Conservation (phyloP, 2,888 invertebrate species). For the Tenthredo mesomela region DNA sequence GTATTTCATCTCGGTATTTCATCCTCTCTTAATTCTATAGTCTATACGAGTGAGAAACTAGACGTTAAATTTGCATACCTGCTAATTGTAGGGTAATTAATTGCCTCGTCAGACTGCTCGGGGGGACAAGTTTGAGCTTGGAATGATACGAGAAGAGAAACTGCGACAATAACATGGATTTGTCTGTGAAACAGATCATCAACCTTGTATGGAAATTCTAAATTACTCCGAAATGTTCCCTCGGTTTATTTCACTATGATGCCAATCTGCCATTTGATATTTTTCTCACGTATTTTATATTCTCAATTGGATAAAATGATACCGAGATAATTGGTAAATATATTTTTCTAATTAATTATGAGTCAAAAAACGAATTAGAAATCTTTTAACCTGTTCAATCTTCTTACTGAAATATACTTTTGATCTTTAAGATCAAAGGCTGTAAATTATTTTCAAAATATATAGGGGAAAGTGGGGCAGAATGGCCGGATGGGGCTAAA, state of each 20-base stretch:
- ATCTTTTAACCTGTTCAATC: neutral
- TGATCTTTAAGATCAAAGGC: neutral
- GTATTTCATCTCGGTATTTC: slow-evolving; percentile 3
- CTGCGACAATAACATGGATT: slow-evolving; percentile 33
- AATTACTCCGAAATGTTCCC: neutral
- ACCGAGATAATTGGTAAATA: neutral
- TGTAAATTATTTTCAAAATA: neutral
- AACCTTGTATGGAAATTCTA: slow-evolving; percentile 5
- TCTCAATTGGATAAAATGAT: neutral
- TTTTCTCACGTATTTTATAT: neutral
- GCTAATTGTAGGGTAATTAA: slow-evolving; percentile 52
- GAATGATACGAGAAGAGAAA: slow-evolving; percentile 17
- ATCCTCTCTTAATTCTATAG: slow-evolving; percentile 44
- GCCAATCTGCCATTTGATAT: neutral
- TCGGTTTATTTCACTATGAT: neutral
- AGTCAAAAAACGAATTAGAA: neutral
- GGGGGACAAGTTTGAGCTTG: neutral
- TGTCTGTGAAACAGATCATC: slow-evolving; percentile 39
- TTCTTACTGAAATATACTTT: neutral
- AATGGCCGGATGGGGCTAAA: too few species aligned
- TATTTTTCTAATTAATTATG: neutral
- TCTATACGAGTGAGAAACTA: slow-evolving; percentile 51
- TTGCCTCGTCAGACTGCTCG: slow-evolving; percentile 45
- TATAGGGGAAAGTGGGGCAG: too few species aligned
- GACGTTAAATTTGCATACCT: slow-evolving; percentile 52